Evolutionary conservation across 2,113 vertebrate species (phyloP).

Genomic region (Otus sunia): DNA sequence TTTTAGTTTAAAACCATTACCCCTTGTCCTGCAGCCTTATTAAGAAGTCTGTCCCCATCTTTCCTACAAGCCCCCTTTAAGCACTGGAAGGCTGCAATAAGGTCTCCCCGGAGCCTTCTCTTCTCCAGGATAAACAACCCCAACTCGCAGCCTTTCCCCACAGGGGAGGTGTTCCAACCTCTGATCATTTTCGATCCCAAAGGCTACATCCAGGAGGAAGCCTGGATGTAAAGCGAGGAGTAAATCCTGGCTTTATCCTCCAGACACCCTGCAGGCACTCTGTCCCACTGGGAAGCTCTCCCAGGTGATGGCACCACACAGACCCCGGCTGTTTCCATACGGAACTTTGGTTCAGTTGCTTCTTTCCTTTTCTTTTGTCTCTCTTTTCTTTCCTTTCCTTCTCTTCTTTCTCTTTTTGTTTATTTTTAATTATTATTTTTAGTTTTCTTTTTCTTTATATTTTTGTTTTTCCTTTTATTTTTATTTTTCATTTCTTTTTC

Average conservation of each 20-base stretch:
- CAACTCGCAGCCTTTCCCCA: background rate
- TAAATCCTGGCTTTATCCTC: background rate
- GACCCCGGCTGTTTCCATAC: background rate
- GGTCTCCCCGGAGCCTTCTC: background rate
- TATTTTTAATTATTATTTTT: background rate
- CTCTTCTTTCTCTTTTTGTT: background rate
- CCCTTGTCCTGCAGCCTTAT: background rate
- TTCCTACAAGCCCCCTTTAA: background rate
- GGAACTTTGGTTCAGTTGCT: background rate
- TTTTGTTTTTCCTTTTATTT: background rate
- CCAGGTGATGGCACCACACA: background rate
- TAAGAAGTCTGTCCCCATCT: background rate
- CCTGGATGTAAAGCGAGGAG: background rate
- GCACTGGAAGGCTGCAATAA: rapidly evolving
- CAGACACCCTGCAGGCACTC: background rate
- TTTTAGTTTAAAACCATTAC: background rate
- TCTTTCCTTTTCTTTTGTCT: background rate
- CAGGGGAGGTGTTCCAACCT: background rate
- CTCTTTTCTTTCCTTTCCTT: background rate
- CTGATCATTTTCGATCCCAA: background rate
- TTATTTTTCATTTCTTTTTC: rapidly evolving
- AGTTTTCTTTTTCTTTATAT: background rate
- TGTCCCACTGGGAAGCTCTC: rapidly evolving
- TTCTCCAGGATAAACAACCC: background rate
- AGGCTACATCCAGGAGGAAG: background rate